Evolutionary conservation across 2,888 invertebrate species (phyloP), one percentile per base, ranked within the genome.

Genomic region (Automeris io): DNA sequence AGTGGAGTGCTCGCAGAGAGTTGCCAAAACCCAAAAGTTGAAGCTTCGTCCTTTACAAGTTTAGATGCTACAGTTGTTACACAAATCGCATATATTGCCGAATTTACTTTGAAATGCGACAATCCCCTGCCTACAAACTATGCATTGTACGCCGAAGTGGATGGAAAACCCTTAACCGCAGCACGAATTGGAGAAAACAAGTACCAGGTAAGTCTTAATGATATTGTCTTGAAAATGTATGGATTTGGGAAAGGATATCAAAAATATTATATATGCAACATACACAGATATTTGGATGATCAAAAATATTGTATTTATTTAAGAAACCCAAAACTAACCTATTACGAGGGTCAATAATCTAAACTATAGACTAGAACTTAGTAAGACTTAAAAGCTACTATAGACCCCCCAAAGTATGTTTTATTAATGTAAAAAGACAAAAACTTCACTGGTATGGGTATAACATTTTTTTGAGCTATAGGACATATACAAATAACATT

Each of bases 11-110:
- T 66, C 2, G 77, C 72, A 7, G 62, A 77, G 36, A 73, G 65
- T 47, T 86, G 85, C 61, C 65, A 73, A 49, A 91, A 90, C 57
- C 91, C 92, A 3, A 88, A 92, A 83, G 91, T 93, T 7, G 89
- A 90, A 41, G 91, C 94, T n/a, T 90, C 90, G 37, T 91, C 93
- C 0, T 98, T 97, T 77, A 96, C 97, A 33, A 97, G 97, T 11
- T 90, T 93, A 72, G 98, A 99, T 87, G 96, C 95, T 0, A 95
- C 97, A 33, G 91, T 98, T 45, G 92, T 98, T 7, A 93, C 94
- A 48, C 93, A 91, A 69, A 94, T 98, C 51, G 97, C 96, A 0
- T 96, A 95, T 76, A 93, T 98, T 57, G 92, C 94, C 8, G 96
- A 98, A 77, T 97, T 98, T 80, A 89, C 91, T 6, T 82, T 98